Base-by-base conservation (phyloP, 2,113 vertebrate species). In the Dromas ardeola region DNA sequence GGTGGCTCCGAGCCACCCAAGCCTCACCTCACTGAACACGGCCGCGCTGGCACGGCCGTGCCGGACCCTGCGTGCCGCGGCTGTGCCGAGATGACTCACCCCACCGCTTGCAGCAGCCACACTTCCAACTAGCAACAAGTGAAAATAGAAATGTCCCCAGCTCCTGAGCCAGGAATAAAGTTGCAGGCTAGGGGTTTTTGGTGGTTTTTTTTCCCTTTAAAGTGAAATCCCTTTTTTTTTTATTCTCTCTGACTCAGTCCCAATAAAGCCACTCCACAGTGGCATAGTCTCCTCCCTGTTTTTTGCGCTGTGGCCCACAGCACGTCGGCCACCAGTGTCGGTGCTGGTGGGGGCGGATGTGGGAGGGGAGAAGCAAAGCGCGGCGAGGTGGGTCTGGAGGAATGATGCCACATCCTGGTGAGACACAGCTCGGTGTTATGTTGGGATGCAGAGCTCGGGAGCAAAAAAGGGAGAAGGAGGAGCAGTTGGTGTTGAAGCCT, bases 341-440 rank as follows among this genome's bases (percentile, higher is more conserved):
- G 40, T 69, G 50, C n/a, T 2, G 1, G 12, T 36, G 53, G 30
- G 30, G 40, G 15, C 1, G 12, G 42, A 17, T 38, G 34, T 0
- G 0, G n/a, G 53, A 74, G n/a, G 61, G 19, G 47, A 62, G 61
- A 55, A 62, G n/a, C n/a, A 55, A 66, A 67, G 32, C 52, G 15
- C 1, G 0, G 21, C 0, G 1, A 63, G 42, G 23, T 0, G 3
- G 25, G 17, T 36, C 13, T 30, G 17, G 14, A 22, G 30, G n/a
- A 10, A 27, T 1, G 3, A 38, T n/a, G 34, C 45, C 34, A 21
- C 2, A 1, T 63, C 21, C 53, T 0, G 1, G 16, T 38, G 30
- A 38, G 49, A 76, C 9, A 27, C 0, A 1, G 34, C 15, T 80
- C 1, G 0, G 8, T 19, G 22, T 27, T 88, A 53, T 47, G 4